Base-by-base conservation (phyloP, 2,113 vertebrate genomes). In the Athene cunicularia region DNA sequence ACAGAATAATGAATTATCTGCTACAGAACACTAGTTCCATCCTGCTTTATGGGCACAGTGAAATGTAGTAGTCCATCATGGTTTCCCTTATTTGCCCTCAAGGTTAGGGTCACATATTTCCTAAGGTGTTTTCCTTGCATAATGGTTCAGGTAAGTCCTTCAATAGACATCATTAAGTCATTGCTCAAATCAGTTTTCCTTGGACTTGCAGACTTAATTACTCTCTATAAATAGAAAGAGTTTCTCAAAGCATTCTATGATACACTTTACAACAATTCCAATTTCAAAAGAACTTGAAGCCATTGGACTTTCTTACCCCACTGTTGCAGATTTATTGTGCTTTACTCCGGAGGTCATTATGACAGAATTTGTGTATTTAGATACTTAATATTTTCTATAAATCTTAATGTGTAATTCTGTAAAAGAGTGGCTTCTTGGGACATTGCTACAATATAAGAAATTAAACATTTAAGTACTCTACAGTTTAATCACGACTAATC, bases 391-490 rank as follows among this genome's bases (percentile, higher is more conserved):
- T 91, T 33, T 64, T 80, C n/a, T 86, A 91, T 91, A 95, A 95
- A 94, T 93, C 79, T 96, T 71, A 73, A 72, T 49, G 6, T 66
- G 95, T 95, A 94, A 96, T 93, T 96, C 81, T 92, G 22, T 22
- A 93, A 80, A 75, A 82, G 11, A 47, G 17, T 73, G 86, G 45
- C 22, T 96, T 63, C 90, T 93, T 71, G 64, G 33, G 56, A 68
- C 79, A 39, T 41, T 39, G 55, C 76, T 76, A n/a, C 20, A 84
- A 80, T 49, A 53, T 47, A 81, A 14, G 5, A 72, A 80, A 58
- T 68, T 62, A 68, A 70, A 68, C 30, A 75, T 60, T 11, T 91
- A 84, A 80, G 27, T 80, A 73, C 14, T 87, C 16, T 59, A 37
- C 30, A 68, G 22, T 9, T 16, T 19, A 76, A 86, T 22, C 50